Evolutionary conservation across 2,888 invertebrate genomes (phyloP), one percentile per base, ranked within the genome.

Genomic region (Allygus modestus): DNA sequence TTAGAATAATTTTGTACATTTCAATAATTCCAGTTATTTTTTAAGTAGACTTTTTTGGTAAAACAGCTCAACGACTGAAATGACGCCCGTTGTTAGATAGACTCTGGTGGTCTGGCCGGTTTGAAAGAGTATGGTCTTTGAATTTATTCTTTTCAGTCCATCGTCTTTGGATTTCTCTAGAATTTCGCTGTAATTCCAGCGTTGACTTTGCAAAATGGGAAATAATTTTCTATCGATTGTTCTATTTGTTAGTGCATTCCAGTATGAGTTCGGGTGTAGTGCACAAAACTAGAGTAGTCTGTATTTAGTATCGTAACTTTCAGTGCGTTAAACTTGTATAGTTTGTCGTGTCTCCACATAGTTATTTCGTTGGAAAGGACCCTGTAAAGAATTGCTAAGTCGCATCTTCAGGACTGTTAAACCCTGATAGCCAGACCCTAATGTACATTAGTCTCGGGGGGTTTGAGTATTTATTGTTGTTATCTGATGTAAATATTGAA

Each of bases 401-500:
- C n/a, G 69, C 41, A 71, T 20, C 2, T 69, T 37, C 41, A 69
- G 33, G 31, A 9, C 31, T 31, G 69, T 69, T 69, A 71, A 20
- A 37, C 41, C 71, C 41, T 41, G 71, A 11, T 37, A 71, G 41
- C 71, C 17, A 37, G 17, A 28, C n/a, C 41, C 71, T 1, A 20
- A 17, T 71, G 71, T 71, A 71, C 20, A 71, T 71, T 69, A 5
- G n/a, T 28, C 23, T n/a, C 20, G 2, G 7, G 23, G 37, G 71
- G 75, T 37, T 33, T 58, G 79, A 37, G 9, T 79, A 58, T 54
- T 79, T 79, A 51, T 51, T 77, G 23, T 79, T 79, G 79, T 79
- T 79, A 58, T 58, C 58, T 58, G 26, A 28, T 79, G 79, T 79
- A 79, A 54, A 79, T 79, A 79, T 17, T 79, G 79, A 51, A 58